Conservation (phyloP, 2,888 invertebrate species). For the Chaetoderma sp. region DNA sequence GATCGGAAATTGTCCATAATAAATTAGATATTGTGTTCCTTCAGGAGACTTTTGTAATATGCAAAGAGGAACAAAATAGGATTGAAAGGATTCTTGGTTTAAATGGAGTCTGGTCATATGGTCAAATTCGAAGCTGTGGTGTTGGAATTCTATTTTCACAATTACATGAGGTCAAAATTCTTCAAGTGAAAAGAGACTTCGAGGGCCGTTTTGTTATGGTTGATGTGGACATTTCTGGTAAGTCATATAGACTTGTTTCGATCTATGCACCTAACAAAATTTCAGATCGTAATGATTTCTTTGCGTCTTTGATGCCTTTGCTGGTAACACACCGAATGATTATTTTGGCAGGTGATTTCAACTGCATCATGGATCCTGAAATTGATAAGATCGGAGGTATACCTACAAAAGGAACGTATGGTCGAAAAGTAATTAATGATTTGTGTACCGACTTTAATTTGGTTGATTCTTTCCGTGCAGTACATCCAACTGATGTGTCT, state of each 20-base stretch:
- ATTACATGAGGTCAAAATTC: neutral
- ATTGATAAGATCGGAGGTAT: constrained; percentile 11
- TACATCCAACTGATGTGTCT: neutral
- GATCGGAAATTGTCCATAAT: too few species aligned
- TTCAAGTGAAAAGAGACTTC: neutral
- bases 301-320: neutral
- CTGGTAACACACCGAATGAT: neutral
- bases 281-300: neutral
- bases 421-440: neutral
- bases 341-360: constrained; percentile 15
- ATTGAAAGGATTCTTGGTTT: neutral
- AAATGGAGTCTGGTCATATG: neutral
- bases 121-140: neutral
- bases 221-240: neutral
- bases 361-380: neutral
- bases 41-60: neutral
- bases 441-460: constrained; percentile 1
- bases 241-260: constrained; percentile 1
- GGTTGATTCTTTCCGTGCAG: neutral
- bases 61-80: neutral
- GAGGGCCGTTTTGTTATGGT: neutral
- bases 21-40: neutral
- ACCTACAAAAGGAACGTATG: neutral
- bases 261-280: constrained; percentile 4
- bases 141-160: constrained; percentile 1